Base-by-base conservation (phyloP, 2,797 vertebrate species). In the Bufotes viridis region DNA sequence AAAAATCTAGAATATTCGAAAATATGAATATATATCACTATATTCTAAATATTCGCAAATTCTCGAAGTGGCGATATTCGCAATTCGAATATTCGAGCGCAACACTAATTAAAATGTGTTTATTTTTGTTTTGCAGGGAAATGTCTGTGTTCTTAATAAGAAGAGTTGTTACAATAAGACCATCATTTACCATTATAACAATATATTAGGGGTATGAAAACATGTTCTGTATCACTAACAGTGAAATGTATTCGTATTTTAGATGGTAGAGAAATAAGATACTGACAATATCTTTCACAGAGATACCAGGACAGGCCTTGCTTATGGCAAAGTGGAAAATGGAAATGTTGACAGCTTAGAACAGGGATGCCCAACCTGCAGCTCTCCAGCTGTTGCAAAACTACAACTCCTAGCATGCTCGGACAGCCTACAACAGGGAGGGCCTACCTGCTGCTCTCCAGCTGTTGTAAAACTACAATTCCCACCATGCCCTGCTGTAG, bases 51-150 rank as follows among this genome's bases (percentile, higher is more conserved):
- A n/a, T n/a, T n/a, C n/a, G n/a, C n/a, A n/a, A n/a, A n/a, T n/a
- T n/a, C n/a, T n/a, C n/a, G n/a, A n/a, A n/a, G n/a, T n/a, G n/a
- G n/a, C n/a, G n/a, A n/a, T n/a, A n/a, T n/a, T n/a, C n/a, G n/a
- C n/a, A n/a, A n/a, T n/a, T n/a, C n/a, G n/a, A n/a, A n/a, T n/a
- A n/a, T n/a, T n/a, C n/a, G n/a, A n/a, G n/a, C n/a, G n/a, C n/a
- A n/a, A n/a, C n/a, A n/a, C n/a, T n/a, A n/a, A 65, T 69, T 58
- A 26, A 17, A 82, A 82, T 69, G 81, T 67, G 58, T 26, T 82
- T 22, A 55, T 51, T 5, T 24, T 69, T 69, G 61, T 69, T 53
- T 55, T 82, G 55, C n/a, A 78, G 49, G 55, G 51, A 22, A 78
- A 24, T 15, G 22, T 76, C 24, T 29, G 72, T n/a, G 49, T 51